Percentiles rank a stretch among this genome's conserved stretches.
phyloP scores from a whole-genome alignment of 2,797 vertebrate genomes.

The Phalanger gymnotis region DNA sequence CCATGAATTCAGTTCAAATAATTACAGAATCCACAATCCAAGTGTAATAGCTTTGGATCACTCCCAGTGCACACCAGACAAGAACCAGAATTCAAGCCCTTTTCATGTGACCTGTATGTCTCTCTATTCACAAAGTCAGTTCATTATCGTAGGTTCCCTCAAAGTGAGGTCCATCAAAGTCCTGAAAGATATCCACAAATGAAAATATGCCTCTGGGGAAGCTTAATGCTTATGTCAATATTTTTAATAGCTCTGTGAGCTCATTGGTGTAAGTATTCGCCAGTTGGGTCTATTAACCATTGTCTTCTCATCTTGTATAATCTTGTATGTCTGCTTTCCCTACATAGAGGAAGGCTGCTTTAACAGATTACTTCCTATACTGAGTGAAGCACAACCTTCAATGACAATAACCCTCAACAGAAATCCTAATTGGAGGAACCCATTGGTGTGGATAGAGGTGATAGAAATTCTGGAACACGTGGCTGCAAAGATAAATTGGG shows the following conservation, averaged over 20 bases:
- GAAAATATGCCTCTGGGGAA: background rate
- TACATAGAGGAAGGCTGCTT: background rate
- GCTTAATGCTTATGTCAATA: background rate
- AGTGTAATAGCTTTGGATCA: background rate
- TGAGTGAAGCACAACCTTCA: background rate
- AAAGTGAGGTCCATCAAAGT: background rate
- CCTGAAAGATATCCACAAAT: background rate
- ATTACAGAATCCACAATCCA: background rate
- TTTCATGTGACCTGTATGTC: constrained; percentile 28
- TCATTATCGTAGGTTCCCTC: constrained; percentile 23
- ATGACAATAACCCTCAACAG: background rate
- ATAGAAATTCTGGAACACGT: background rate
- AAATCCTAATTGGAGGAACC: background rate
- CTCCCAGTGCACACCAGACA: background rate
- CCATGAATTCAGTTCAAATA: constrained; percentile 40
- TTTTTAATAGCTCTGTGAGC: background rate
- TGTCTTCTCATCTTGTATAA: background rate
- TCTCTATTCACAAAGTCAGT: background rate
- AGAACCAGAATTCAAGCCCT: constrained; percentile 26
- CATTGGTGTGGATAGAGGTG: background rate
- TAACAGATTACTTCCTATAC: background rate
- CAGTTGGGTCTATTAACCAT: background rate
- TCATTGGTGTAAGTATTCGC: background rate
- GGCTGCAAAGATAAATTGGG: background rate
- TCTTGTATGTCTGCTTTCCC: background rate